These are phyloP conservation scores for Oligia fasciuncula DNA, from an alignment of 2,888 invertebrate species.

Conservation along the genomic window DNA sequence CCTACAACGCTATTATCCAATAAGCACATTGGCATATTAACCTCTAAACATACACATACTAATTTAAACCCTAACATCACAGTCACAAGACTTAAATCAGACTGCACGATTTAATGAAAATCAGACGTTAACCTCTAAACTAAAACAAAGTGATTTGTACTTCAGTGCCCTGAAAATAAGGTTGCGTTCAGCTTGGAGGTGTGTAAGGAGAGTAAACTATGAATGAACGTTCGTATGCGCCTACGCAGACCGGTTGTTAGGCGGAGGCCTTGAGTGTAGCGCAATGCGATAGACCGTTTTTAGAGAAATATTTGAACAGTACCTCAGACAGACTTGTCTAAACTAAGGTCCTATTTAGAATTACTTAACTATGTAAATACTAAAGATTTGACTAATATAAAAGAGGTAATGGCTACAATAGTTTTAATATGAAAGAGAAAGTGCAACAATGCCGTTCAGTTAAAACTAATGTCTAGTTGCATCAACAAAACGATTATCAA, in stretches of 20 bases:
- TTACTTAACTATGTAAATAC: constrained; percentile 8
- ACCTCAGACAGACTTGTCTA: constrained; percentile 26
- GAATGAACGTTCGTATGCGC: constrained; percentile 74
- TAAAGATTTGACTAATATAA: background rate
- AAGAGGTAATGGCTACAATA: background rate
- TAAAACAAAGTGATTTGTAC: constrained; percentile 4
- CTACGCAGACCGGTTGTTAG: constrained; percentile 69
- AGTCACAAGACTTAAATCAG: constrained; percentile 2
- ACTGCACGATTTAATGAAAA: constrained; percentile 13
- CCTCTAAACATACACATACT: constrained; percentile 50
- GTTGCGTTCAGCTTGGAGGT: constrained; percentile 30
- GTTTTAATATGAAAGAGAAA: background rate
- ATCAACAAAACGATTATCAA: background rate
- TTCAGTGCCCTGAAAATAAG: rapidly evolving
- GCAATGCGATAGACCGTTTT: constrained; percentile 50
- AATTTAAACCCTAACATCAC: constrained; percentile 21
- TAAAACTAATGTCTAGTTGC: background rate
- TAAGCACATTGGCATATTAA: constrained; percentile 61
- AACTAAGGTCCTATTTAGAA: constrained; percentile 11
- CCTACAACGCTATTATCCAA: constrained; percentile 76
- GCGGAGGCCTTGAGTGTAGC: constrained; percentile 57
- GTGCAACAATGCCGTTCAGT: too few relatives aligned
- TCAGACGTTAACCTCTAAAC: constrained; percentile 49
- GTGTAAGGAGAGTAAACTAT: constrained; percentile 60
- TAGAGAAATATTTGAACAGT: constrained; percentile 48